Evolutionary conservation across 1,140 invertebrate species (phyloP).

Genomic region (Drosophila obscura): DNA sequence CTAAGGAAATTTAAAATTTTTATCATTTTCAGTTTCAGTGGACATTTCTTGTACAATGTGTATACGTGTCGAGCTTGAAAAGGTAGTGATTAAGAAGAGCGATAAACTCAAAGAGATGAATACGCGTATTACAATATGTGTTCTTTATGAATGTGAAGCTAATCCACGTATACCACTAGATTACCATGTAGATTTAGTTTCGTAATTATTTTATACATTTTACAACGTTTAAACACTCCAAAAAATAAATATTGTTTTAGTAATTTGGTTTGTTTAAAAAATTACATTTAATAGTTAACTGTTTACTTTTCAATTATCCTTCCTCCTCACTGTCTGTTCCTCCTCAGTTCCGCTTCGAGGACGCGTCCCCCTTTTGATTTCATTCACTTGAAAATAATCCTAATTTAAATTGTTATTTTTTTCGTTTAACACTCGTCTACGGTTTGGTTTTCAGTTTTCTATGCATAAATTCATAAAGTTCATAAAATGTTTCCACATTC

Average conservation of each 20-base stretch:
- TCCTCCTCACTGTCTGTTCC: background rate
- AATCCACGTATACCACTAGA: conserved; percentile 51
- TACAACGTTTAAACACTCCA: conserved; percentile 82
- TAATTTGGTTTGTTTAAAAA: conserved; percentile 66
- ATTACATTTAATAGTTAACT: conserved; percentile 83
- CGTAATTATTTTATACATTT: conserved; percentile 56
- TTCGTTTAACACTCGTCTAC: conserved; percentile 18
- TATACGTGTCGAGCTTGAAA: conserved; percentile 54
- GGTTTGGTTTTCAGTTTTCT: conserved; percentile 38
- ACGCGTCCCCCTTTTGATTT: conserved; percentile 66
- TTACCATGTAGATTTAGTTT: conserved; percentile 37
- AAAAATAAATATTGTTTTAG: conserved; percentile 81
- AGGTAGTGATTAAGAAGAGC: conserved; percentile 41
- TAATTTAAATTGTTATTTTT: conserved; percentile 57
- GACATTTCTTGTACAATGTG: conserved; percentile 65
- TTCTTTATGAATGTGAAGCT: conserved; percentile 30
- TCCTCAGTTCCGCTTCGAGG: conserved; percentile 30
- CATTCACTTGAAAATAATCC: conserved; percentile 68
- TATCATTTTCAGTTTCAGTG: conserved; percentile 59
- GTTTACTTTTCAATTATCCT: conserved; percentile 69
- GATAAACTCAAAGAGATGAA: conserved; percentile 36
- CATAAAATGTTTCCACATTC: conserved; percentile 71
- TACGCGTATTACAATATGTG: conserved; percentile 12
- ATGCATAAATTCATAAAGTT: conserved; percentile 74
- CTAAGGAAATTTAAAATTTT: conserved; percentile 70